Base-by-base conservation (phyloP, 2,797 vertebrate genomes). In the Rhadinocentrus ornatus region DNA sequence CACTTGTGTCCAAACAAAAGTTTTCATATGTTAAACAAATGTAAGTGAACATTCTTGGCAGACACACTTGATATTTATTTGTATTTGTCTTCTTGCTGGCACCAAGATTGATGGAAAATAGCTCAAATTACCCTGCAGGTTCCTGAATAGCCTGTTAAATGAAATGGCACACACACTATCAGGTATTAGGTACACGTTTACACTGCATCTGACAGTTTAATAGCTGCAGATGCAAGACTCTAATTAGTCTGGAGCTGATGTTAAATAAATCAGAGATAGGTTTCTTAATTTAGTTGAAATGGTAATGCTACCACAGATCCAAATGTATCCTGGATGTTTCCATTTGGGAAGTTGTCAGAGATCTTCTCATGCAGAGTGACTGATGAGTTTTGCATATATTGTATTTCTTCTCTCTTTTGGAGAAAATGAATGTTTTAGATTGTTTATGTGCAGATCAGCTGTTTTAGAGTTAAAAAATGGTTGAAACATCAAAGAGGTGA, bases 161-260 rank as follows among this genome's bases (percentile, higher is more conserved):
- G 84, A 75, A 86, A 84, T 75, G 65, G 77, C 61, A 78, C 76
- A 73, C 77, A 78, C 67, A 6, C 75, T 27, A 54, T 74, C 74
- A 78, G 78, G 62, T 76, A 13, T 71, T 79, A 82, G 72, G 62
- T 80, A 76, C 31, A 73, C 74, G 83, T 79, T 13, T 35, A 77
- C 6, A 48, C 34, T 0, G 64, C 78, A 78, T 86, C 78, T 62
- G 71, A 74, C 71, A 89, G 70, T 86, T 86, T 90, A 84, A 87
- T 77, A 82, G 71, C 68, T 62, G 41, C 24, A 0, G 22, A 75
- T 75, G 35, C 20, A 54, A 80, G 69, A 62, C 66, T 57, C 46
- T 83, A 57, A 87, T 87, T 85, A 89, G 77, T 78, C 74, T 81
- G 72, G 12, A 22, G 15, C 55, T 68, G 83, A 65, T 52, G 10